Conservation (phyloP, 2,888 invertebrate genomes). For the Aspidiotus destructor region DNA sequence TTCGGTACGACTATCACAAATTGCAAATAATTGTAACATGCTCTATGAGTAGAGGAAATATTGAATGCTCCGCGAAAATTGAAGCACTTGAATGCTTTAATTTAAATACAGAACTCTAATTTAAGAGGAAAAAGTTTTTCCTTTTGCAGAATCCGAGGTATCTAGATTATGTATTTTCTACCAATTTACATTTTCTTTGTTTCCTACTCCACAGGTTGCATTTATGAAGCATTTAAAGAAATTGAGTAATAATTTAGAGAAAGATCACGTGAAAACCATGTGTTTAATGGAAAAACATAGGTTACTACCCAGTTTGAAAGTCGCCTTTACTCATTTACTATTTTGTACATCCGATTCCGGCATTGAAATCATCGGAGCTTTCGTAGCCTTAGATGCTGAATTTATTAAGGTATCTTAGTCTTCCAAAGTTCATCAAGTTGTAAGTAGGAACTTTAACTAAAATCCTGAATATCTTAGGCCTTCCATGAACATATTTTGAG, state of each 20-base stretch:
- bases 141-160: too few relatives aligned
- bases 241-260: constrained; percentile 4
- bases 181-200: not conserved
- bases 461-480: not conserved
- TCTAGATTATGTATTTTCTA: too few relatives aligned
- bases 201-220: not conserved
- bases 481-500: constrained; percentile 9
- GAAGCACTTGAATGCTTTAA: too few relatives aligned
- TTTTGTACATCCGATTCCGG: constrained; percentile 19
- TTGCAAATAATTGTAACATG: not conserved
- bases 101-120: too few relatives aligned
- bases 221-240: constrained; percentile 11
- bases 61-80: not conserved
- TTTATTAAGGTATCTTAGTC: constrained; percentile 8
- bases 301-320: not conserved
- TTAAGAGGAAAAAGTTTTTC: too few relatives aligned
- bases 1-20: not conserved
- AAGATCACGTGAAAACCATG: constrained; percentile 12
- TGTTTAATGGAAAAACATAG: constrained; percentile 7
- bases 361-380: constrained; percentile 12
- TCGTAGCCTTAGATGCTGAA: constrained; percentile 14
- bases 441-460: not conserved
- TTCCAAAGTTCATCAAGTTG: too few relatives aligned
- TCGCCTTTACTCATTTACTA: not conserved
- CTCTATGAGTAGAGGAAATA: not conserved